Base-by-base conservation (phyloP, 2,113 vertebrate species). In the Lamprotornis superbus region DNA sequence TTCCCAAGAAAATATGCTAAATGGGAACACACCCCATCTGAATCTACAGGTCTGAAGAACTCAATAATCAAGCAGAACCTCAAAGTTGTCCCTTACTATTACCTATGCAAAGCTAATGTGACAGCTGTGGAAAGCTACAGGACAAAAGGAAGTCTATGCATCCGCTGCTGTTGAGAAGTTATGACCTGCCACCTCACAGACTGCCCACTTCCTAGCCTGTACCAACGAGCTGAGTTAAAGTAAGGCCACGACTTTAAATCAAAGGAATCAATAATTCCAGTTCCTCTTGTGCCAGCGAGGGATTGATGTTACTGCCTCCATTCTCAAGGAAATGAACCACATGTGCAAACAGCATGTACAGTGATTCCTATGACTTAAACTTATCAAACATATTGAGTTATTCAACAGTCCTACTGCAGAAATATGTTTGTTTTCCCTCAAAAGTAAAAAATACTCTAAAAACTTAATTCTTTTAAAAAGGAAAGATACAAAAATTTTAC, bases 251-350 rank as follows among this genome's bases (percentile, higher is more conserved):
- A 82, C 49, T 85, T 87, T 37, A 92, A 82, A 93, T 64, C 47
- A 94, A 84, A 78, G 47, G 12, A 91, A 86, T 87, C 83, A 40
- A 81, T 93, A 89, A 91, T 53, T 92, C 31, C 61, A 75, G 83
- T 31, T 59, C 35, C 50, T 80, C 64, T 59, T 73, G 53, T 61
- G 35, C 52, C 67, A 30, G 50, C 30, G 69, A 68, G 63, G 59
- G 75, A 91, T 61, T 85, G 92, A 87, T 68, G 37, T 33, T 80
- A 83, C 42, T 85, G 64, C 61, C 64, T 89, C 73, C 22, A 3
- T 80, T 87, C 79, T 83, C 59, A 77, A 75, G 53, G 78, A 96
- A 96, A 96, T 35, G 47, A 92, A 49, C 68, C 86, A 89, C 64
- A 84, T 2, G 8, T n/a, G 33, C 76, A 89, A 84, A 71, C 10